These are phyloP conservation scores for Heterotilapia buettikoferi DNA, from an alignment of 2,113 vertebrate species.

Conservation along the genomic window DNA sequence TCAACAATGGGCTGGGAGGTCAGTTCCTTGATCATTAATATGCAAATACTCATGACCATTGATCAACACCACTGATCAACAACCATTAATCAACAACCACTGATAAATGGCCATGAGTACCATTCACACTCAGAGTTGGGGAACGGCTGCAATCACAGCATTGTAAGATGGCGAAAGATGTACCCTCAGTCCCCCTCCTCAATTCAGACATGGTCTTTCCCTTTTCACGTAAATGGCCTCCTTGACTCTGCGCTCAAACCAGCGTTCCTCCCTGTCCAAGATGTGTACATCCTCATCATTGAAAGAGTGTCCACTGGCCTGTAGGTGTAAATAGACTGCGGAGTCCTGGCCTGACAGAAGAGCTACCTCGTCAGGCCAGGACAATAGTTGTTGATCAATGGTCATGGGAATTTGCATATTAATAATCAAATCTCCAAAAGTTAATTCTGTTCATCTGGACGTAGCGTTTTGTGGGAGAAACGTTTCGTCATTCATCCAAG, in stretches of 20 bases:
- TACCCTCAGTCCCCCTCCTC: fast-evolving
- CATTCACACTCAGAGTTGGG: no score
- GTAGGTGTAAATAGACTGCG: fast-evolving
- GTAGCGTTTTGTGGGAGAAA: no score
- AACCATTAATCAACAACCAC: neutral
- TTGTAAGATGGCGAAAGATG: fast-evolving
- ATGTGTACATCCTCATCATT: fast-evolving
- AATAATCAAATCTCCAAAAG: no score
- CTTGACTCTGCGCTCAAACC: fast-evolving
- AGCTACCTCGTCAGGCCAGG: neutral
- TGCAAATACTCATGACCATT: no score
- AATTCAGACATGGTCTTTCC: no score
- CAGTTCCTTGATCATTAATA: neutral
- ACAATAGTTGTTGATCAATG: neutral
- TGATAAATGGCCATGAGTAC: neutral
- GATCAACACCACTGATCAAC: neutral
- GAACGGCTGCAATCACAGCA: neutral
- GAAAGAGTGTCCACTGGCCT: neutral
- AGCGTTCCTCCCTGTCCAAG: neutral
- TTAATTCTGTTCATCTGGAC: no score
- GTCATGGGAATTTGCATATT: no score
- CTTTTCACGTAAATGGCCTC: fast-evolving
- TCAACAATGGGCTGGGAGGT: neutral
- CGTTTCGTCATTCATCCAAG: no score
- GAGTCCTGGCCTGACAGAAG: neutral